These are phyloP conservation scores for Mythimna albipuncta DNA, from an alignment of 2,888 invertebrate species.

Conservation along the genomic window DNA sequence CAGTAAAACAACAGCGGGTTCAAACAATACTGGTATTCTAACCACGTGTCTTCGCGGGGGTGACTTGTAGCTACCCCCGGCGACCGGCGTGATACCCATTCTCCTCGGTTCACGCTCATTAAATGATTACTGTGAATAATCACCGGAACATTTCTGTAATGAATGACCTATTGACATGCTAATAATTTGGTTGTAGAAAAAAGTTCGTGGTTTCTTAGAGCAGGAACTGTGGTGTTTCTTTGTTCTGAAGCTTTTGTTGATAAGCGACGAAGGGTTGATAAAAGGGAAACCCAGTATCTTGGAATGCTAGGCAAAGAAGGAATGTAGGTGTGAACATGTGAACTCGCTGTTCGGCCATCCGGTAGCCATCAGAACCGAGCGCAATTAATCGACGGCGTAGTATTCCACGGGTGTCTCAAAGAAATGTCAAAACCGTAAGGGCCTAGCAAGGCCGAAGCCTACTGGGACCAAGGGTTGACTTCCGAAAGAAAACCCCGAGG, in stretches of 20 bases:
- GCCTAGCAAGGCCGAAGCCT: too few relatives aligned
- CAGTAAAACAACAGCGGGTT: constrained; percentile 24
- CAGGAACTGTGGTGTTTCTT: neutral
- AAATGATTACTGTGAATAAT: constrained; percentile 31
- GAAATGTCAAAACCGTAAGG: too few relatives aligned
- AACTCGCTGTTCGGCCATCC: too few relatives aligned
- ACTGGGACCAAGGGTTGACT: too few relatives aligned
- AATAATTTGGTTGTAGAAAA: constrained; percentile 1
- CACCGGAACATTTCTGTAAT: constrained; percentile 25
- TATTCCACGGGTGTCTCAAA: too few relatives aligned
- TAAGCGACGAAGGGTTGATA: too few relatives aligned
- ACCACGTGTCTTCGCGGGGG: constrained; percentile 60
- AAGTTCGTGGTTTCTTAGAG: neutral
- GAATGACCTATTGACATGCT: constrained; percentile 46
- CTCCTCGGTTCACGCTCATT: constrained; percentile 41
- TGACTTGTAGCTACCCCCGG: constrained; percentile 29
- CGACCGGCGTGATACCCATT: constrained; percentile 59
- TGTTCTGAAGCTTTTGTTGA: neutral
- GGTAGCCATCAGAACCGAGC: too few relatives aligned
- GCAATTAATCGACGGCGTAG: too few relatives aligned
- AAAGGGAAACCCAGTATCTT: too few relatives aligned
- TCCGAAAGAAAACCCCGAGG: too few relatives aligned
- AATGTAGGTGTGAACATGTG: too few relatives aligned
- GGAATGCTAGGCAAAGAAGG: too few relatives aligned
- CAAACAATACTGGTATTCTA: constrained; percentile 24